Evolutionary conservation across 2,797 vertebrate genomes (phyloP), one percentile per base, ranked within the genome.

Genomic region (Acanthurus leucopareius): DNA sequence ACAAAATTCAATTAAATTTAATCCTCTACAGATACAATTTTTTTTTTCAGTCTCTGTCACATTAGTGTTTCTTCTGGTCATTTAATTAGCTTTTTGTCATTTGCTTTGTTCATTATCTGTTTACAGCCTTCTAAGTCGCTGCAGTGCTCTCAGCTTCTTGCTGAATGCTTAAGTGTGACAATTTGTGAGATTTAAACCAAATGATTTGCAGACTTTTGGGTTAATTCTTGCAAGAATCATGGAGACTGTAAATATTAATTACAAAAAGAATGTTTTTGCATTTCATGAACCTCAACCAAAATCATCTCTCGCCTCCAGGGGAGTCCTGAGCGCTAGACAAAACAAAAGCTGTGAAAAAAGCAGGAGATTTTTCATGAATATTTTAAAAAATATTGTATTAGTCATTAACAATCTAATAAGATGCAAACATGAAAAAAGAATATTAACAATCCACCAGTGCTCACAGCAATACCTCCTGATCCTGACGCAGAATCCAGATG

Each of bases 331-430:
- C 19, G 44, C 0, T 1, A 45, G 1, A 62, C 77, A 35, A 25
- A 78, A 56, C 38, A 11, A 47, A 60, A 53, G 48, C 40, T 44
- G 14, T 2, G 5, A 68, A 78, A 40, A 28, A 73, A 61, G 61
- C 45, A 22, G 16, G 42, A 35, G 52, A n/a, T 49, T 68, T 52
- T 15, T 59, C n/a, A 64, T 72, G 52, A 68, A 48, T 71, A 45
- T 62, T 51, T 19, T 4, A 35, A 47, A 63, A 1, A 0, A 38
- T 4, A 17, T 1, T 14, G 60, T 32, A 10, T 61, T 0, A 70
- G 28, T n/a, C 56, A 64, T 68, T 51, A 64, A 53, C 32, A 20
- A 48, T 40, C 17, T 52, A 67, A 80, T 47, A 38, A 76, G 40
- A 64, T 63, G 38, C 47, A 48, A 42, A 45, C 16, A 5, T 45